Evolutionary conservation across 2,888 invertebrate species (phyloP).

Genomic region (Chironomus tentans): DNA sequence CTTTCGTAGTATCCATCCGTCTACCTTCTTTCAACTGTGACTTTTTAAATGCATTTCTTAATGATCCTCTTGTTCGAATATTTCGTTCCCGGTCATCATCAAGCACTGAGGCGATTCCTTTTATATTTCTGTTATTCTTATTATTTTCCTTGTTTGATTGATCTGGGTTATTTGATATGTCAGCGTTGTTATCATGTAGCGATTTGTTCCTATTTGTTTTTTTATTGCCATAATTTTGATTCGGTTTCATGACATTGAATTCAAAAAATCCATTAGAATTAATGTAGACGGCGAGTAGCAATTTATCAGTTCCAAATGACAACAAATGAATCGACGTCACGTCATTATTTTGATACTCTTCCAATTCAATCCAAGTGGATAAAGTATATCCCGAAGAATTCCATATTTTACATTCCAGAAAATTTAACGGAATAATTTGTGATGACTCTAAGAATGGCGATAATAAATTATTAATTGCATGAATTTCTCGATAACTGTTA

Average conservation of each 20-base stretch:
- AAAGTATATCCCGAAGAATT: conserved; percentile 37
- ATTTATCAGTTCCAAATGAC: conserved; percentile 40
- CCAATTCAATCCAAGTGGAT: conserved; percentile 39
- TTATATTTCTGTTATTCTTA: conserved; percentile 9
- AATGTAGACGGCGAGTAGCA: conserved; percentile 37
- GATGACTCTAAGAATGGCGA: conserved; percentile 38
- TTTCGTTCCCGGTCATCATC: background rate
- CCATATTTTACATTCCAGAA: conserved; percentile 36
- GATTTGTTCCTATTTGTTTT: background rate
- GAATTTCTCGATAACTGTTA: conserved; percentile 37
- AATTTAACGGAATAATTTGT: conserved; percentile 38
- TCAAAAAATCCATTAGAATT: conserved; percentile 14
- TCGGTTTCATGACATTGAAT: conserved; percentile 9
- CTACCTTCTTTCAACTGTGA: background rate
- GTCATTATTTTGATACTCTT: conserved; percentile 29
- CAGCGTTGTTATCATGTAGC: background rate
- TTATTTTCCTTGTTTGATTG: conserved; percentile 13
- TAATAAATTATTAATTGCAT: conserved; percentile 35
- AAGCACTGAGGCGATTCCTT: background rate
- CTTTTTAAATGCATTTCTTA: background rate
- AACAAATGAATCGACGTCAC: conserved; percentile 34
- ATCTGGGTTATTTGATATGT: background rate
- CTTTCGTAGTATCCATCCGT: conserved; percentile 28
- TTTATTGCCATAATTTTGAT: background rate
- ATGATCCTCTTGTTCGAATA: background rate